A percentile compares a stretch with the other conserved stretches of the same genome.
phyloP scores from a whole-genome alignment of 2,888 invertebrate genomes.

The Tiphia femorata region DNA sequence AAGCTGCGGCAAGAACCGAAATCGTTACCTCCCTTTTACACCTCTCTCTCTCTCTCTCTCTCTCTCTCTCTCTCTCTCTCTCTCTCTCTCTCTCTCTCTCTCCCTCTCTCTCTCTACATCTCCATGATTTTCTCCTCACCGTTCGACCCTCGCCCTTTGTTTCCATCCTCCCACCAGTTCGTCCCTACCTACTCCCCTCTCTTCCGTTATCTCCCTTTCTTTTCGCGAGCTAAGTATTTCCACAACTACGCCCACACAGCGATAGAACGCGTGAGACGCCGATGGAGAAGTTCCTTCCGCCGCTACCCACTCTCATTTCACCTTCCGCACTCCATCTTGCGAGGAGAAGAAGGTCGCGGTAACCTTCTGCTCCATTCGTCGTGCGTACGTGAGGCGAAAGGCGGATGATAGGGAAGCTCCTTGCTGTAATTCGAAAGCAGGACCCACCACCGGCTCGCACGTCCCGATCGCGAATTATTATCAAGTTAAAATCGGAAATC shows the following conservation, averaged over 20 bases:
- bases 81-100: no score
- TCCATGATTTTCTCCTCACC: neutral
- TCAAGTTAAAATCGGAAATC: conserved; percentile 2
- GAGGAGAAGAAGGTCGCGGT: no score
- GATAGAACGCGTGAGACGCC: no score
- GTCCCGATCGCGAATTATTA: conserved; percentile 6
- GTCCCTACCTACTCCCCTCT: neutral
- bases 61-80: neutral
- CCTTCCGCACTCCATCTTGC: no score
- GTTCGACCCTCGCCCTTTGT: neutral
- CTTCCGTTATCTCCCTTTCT: no score
- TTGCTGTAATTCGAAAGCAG: conserved; percentile 28
- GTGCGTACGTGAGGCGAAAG: conserved; percentile 37
- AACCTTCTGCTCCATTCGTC: conserved; percentile 37
- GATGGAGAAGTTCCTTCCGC: no score
- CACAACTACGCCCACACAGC: no score
- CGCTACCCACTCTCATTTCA: conserved; percentile 6
- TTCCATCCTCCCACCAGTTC: no score
- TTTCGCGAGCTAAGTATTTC: no score
- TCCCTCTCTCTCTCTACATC: neutral
- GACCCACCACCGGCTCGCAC: no score
- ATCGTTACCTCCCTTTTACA: neutral
- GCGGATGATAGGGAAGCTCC: conserved; percentile 20
- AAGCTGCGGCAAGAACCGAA: no score
- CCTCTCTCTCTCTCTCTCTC: neutral